Percentiles rank a stretch among this genome's conserved stretches.
Evolutionary conservation across 2,797 vertebrate genomes (phyloP).

Genomic region (Microhierax caerulescens): DNA sequence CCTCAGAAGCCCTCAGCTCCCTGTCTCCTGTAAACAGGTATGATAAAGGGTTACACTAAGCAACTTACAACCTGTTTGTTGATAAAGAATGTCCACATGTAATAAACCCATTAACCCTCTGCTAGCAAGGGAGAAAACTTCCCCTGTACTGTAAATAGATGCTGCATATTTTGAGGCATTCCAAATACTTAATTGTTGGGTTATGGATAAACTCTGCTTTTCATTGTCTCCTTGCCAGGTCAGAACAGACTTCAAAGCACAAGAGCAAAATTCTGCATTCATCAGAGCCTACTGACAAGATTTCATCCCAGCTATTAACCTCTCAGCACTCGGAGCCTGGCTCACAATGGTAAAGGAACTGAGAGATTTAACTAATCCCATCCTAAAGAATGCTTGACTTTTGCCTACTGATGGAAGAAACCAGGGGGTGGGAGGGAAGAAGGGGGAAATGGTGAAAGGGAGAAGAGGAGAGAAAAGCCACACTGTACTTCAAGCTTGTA

Average conservation of each 20-base stretch:
- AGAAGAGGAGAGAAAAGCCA: constrained; percentile 35
- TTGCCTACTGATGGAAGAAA: constrained; percentile 76
- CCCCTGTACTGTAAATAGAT: neutral
- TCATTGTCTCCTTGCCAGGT: constrained; percentile 80
- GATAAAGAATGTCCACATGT: neutral
- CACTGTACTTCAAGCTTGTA: constrained; percentile 9
- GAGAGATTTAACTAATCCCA: constrained; percentile 80
- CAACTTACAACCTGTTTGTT: neutral
- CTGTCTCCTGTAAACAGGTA: neutral
- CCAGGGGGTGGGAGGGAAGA: constrained; percentile 30
- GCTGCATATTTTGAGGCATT: constrained; percentile 51
- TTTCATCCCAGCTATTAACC: constrained; percentile 81
- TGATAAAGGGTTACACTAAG: neutral
- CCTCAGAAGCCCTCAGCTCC: neutral
- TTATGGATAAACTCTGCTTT: constrained; percentile 67
- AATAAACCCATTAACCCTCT: neutral
- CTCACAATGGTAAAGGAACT: constrained; percentile 74
- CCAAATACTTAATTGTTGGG: constrained; percentile 50
- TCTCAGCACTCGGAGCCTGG: constrained; percentile 77
- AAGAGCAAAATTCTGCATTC: constrained; percentile 73
- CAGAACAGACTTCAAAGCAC: constrained; percentile 78
- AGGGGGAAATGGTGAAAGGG: neutral
- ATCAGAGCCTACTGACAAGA: constrained; percentile 79
- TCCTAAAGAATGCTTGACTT: constrained; percentile 81
- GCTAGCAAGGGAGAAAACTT: neutral